Conservation (phyloP, 1,140 invertebrate genomes). For the Phthorimaea operculella region DNA sequence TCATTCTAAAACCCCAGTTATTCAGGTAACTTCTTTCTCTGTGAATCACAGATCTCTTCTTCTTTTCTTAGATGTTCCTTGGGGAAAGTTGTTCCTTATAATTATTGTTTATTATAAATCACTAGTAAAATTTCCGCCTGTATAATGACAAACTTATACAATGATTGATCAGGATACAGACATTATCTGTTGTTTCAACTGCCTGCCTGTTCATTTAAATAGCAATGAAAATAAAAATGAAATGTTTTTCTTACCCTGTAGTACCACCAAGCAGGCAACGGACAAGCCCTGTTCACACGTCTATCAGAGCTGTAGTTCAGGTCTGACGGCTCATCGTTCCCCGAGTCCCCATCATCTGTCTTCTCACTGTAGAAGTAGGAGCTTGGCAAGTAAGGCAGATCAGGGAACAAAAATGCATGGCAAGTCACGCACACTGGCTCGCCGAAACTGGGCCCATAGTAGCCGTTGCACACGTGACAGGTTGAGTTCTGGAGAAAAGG, state of each 20-base stretch:
- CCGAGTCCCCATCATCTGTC: slow-evolving; percentile 92
- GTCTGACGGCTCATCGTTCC: slow-evolving; percentile 92
- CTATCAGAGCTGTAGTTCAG: slow-evolving; percentile 67
- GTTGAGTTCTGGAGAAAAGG: slow-evolving; percentile 68
- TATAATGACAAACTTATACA: no score
- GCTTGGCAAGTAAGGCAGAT: slow-evolving; percentile 74
- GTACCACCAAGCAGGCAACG: slow-evolving; percentile 50
- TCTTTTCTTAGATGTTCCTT: no score
- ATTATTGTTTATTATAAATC: no score
- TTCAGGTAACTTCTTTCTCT: no score
- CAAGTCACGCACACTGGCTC: slow-evolving; percentile 94
- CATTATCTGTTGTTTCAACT: no score
- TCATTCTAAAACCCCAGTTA: no score
- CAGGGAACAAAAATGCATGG: slow-evolving; percentile 89
- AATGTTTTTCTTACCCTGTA: slow-evolving; percentile 47
- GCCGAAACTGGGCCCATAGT: slow-evolving; percentile 90
- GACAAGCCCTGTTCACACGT: slow-evolving; percentile 38
- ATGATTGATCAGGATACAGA: no score
- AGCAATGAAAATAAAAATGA: no score
- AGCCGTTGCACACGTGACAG: slow-evolving; percentile 90
- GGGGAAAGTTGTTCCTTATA: no score
- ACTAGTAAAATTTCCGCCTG: no score
- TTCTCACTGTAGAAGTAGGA: slow-evolving; percentile 75
- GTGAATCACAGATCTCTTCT: no score
- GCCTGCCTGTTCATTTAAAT: no score